A percentile compares a stretch with the other conserved stretches of the same genome.
These are phyloP conservation scores for Nomada fucata DNA, from an alignment of 2,888 invertebrate species.

Conservation along the genomic window DNA sequence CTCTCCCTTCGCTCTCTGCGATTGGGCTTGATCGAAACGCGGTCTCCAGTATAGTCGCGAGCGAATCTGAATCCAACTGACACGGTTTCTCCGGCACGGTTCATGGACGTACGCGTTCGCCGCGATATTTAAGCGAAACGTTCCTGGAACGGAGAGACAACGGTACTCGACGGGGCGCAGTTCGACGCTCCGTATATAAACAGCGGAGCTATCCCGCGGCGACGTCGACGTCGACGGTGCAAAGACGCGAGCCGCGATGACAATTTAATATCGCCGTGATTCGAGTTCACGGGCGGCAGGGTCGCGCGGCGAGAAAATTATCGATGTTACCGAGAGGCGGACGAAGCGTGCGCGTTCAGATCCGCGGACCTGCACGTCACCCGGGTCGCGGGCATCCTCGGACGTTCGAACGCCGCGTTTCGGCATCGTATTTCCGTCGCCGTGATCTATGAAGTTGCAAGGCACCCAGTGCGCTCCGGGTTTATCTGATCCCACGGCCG, in stretches of 20 bases:
- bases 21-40: conserved; percentile 12
- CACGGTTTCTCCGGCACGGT: not conserved
- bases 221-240: not conserved
- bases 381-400: not conserved
- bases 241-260: conserved; percentile 37
- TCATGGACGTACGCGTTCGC: not conserved
- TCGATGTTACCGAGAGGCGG: conserved; percentile 1
- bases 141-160: not conserved
- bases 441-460: conserved; percentile 64
- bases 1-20: conserved; percentile 7
- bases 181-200: not conserved
- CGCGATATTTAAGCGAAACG: not conserved
- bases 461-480: conserved; percentile 40
- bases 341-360: not conserved
- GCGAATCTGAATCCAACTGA: not conserved
- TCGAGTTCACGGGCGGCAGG: conserved; percentile 20
- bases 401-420: conserved; percentile 20
- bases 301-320: conserved; percentile 14
- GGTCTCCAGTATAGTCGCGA: not conserved
- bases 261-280: conserved; percentile 44
- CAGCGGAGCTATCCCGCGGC: conserved; percentile 9
- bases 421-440: conserved; percentile 52
- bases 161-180: not conserved
- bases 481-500: conserved; percentile 25
- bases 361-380: not conserved